Base-by-base conservation (phyloP, 2,113 vertebrate genomes). In the Thinocorus orbignyianus region DNA sequence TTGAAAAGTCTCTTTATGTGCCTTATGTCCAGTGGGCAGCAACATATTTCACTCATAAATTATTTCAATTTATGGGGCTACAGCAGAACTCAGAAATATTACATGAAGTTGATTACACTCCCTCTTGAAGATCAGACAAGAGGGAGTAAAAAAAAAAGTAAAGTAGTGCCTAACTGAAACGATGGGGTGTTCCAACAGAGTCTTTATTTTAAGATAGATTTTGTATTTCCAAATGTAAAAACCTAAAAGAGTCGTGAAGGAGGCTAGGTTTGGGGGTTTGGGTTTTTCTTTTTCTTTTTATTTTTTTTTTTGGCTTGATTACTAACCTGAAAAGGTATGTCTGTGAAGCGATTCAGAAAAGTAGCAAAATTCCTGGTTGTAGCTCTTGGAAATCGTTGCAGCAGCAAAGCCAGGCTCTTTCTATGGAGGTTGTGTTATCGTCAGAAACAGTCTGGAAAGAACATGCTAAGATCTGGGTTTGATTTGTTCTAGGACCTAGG, bases 361-460 rank as follows among this genome's bases (percentile, higher is more conserved):
- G 73, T 17, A 92, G 77, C 0, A 0, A 79, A 81, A 92, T 93
- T 96, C 83, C 61, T 89, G 42, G 39, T 87, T 95, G 77, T 76
- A 88, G 80, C 58, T 93, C 83, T 95, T 94, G 88, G 83, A 96
- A 96, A 81, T 94, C 1, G 1, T 13, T 71, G 78, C 52, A 91
- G 88, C 92, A 74, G 61, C 80, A 86, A 93, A 94, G 86, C 92
- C 92, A 96, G 83, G 62, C 85, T 81, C 65, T 87, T 93, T 92
- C n/a, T 44, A 79, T 78, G 91, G 73, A 48, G 35, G 23, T 41
- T 81, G 72, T 93, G 65, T 86, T 95, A 81, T 94, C 60, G 41
- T 20, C 90, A 90, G 88, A 83, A 91, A 44, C 2, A 13, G 69
- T 60, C 73, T 96, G 96, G 95, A 93, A 92, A 87, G 41, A 89